These are phyloP conservation scores for Siniperca scherzeri DNA, from an alignment of 2,797 vertebrate genomes.

Conservation along the genomic window DNA sequence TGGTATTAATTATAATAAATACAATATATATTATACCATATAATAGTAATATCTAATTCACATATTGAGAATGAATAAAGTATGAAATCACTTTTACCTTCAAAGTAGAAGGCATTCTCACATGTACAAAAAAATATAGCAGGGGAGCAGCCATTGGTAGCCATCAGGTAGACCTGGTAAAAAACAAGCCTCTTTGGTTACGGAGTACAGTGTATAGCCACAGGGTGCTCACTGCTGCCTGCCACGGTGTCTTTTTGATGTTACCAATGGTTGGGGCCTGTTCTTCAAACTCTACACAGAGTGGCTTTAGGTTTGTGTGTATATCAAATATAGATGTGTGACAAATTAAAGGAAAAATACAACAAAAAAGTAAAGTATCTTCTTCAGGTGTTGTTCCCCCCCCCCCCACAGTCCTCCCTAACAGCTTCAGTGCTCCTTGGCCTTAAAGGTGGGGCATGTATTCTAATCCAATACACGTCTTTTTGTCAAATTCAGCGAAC, in stretches of 20 bases:
- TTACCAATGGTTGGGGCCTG: not conserved
- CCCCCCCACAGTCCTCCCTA: too few relatives aligned
- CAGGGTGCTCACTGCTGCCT: not conserved
- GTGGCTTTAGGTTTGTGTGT: not conserved
- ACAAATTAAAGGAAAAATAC: too few relatives aligned
- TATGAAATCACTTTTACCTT: constrained; percentile 18
- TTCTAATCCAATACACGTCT: too few relatives aligned
- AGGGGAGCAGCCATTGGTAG: rapidly evolving
- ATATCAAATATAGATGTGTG: not conserved
- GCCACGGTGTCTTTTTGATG: not conserved
- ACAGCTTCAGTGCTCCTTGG: too few relatives aligned
- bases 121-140: rapidly evolving
- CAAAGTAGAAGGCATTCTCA: constrained; percentile 32
- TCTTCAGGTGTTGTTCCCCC: too few relatives aligned
- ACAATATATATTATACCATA: not conserved
- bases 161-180: constrained; percentile 43
- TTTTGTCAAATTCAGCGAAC: too few relatives aligned
- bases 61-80: not conserved
- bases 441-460: too few relatives aligned
- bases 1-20: not conserved
- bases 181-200: not conserved
- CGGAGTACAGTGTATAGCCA: not conserved
- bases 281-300: not conserved
- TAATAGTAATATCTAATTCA: not conserved
- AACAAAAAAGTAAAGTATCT: too few relatives aligned